Conservation (phyloP, 2,113 vertebrate genomes). For the Gambusia affinis region DNA sequence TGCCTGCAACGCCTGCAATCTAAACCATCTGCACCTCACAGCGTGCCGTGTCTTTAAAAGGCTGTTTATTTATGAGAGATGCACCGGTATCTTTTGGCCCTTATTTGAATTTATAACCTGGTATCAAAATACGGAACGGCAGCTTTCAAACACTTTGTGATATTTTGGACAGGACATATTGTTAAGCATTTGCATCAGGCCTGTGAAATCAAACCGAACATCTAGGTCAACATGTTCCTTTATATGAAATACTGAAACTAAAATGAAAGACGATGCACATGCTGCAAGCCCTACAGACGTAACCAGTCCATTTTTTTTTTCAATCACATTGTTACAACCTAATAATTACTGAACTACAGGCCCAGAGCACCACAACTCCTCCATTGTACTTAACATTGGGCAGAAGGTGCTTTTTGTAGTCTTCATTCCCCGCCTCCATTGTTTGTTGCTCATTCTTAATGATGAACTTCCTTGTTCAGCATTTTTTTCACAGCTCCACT, state of each 20-base stretch:
- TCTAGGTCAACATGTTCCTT: conserved; percentile 16
- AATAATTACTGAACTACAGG: no score
- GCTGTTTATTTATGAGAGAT: neutral
- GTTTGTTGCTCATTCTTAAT: no score
- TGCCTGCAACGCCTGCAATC: neutral
- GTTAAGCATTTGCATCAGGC: neutral
- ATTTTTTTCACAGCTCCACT: no score
- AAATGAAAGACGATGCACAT: no score
- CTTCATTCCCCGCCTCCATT: no score
- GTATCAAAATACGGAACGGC: conserved; percentile 7
- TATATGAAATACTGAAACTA: neutral
- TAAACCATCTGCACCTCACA: neutral
- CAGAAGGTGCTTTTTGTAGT: no score
- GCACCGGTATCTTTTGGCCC: neutral
- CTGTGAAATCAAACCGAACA: neutral
- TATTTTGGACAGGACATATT: neutral
- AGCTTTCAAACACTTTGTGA: neutral
- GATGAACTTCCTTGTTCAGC: no score
- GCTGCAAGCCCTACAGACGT: no score
- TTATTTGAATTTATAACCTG: neutral
- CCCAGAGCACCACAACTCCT: no score
- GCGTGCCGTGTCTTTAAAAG: conserved; percentile 9
- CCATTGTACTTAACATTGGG: no score
- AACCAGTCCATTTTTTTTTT: no score
- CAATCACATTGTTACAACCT: no score